Conservation (phyloP, 2,888 invertebrate species). For the Tholera decimalis region DNA sequence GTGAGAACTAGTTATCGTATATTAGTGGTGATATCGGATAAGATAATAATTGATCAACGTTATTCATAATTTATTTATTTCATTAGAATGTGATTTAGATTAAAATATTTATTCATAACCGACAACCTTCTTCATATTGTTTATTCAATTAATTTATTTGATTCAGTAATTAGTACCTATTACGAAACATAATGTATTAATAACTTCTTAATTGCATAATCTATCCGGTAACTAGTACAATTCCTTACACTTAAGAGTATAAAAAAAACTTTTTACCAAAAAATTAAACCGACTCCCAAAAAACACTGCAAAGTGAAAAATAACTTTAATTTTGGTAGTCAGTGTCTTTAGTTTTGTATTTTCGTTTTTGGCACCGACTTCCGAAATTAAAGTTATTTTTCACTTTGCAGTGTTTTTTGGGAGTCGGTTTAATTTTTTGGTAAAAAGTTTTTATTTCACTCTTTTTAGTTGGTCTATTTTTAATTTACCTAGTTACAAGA, state of each 20-base stretch:
- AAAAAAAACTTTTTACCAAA: no score
- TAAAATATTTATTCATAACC: conserved; percentile 4
- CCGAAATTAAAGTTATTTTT: no score
- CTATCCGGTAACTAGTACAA: neutral
- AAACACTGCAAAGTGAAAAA: no score
- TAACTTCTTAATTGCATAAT: neutral
- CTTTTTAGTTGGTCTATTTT: no score
- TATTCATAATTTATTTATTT: conserved; percentile 12
- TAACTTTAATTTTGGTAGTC: no score
- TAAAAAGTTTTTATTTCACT: no score
- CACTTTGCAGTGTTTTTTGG: no score
- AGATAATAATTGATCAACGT: neutral
- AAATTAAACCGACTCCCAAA: no score
- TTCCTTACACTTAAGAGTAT: conserved; percentile 6
- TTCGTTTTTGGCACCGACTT: no score
- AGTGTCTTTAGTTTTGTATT: no score
- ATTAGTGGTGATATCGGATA: conserved; percentile 13
- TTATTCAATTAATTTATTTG: neutral
- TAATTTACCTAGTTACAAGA: no score
- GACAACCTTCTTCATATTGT: neutral
- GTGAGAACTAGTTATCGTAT: neutral
- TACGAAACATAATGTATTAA: neutral
- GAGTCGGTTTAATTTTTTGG: no score
- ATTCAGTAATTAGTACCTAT: neutral
- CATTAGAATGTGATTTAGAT: conserved; percentile 6